phyloP scores from a whole-genome alignment of 1,140 invertebrate species.

The Drosophila guanche region DNA sequence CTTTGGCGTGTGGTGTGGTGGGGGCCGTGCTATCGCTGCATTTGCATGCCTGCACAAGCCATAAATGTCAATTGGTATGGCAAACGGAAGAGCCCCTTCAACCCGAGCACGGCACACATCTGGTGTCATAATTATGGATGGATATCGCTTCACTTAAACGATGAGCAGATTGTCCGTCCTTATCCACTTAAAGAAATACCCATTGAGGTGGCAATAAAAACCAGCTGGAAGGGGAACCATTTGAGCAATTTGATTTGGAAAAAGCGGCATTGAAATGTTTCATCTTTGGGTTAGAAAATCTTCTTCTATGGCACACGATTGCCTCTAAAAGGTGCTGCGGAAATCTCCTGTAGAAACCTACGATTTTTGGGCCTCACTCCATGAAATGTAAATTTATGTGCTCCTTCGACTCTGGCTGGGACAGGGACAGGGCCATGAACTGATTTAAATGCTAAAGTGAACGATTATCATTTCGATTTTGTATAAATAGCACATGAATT shows the following conservation, averaged over 20 bases:
- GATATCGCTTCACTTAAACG: slow-evolving; percentile 33
- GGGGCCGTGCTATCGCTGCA: slow-evolving; percentile 64
- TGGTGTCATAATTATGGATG: slow-evolving; percentile 56
- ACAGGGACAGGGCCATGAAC: slow-evolving; percentile 13
- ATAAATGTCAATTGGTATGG: slow-evolving; percentile 75
- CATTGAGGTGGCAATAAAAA: background rate
- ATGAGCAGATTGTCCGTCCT: slow-evolving; percentile 9
- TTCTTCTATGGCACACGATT: too few relatives aligned
- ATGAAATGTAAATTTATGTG: slow-evolving; percentile 22
- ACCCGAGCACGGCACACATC: slow-evolving; percentile 24
- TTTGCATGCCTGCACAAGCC: slow-evolving; percentile 74
- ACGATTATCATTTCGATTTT: slow-evolving; percentile 81
- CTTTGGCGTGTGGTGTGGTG: slow-evolving; percentile 49
- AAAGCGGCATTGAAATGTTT: too few relatives aligned
- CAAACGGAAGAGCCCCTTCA: slow-evolving; percentile 12
- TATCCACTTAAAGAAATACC: slow-evolving; percentile 4
- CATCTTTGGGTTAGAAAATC: too few relatives aligned
- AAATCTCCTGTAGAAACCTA: too few relatives aligned
- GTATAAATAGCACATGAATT: slow-evolving; percentile 76
- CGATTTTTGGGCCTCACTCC: background rate
- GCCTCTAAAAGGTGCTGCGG: too few relatives aligned
- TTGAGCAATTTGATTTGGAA: too few relatives aligned
- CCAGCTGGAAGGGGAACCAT: too few relatives aligned
- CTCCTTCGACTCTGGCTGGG: background rate
- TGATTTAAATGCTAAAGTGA: slow-evolving; percentile 81